phyloP scores from a whole-genome alignment of 2,113 vertebrate species.

The Hippocampus abdominalis region DNA sequence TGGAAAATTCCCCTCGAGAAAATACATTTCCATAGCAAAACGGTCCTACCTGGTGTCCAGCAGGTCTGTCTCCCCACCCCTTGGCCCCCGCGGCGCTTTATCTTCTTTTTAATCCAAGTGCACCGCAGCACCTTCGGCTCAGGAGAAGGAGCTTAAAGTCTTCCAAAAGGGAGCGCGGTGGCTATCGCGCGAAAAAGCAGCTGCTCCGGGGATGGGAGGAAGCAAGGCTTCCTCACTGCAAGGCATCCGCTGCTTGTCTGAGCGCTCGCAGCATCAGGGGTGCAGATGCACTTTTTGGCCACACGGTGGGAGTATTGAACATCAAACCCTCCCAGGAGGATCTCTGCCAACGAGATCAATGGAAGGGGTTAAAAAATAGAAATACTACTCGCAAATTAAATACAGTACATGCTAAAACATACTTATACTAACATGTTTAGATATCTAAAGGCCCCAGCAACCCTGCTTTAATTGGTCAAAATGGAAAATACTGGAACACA shows the following conservation, averaged over 20 bases:
- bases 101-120: background rate
- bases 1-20: background rate
- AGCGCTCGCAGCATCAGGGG: background rate
- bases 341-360: background rate
- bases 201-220: slow-evolving; percentile 26
- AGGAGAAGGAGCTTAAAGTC: background rate
- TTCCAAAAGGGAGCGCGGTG: background rate
- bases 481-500: no score
- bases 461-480: no score
- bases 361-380: background rate
- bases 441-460: no score
- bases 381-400: no score
- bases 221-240: slow-evolving; percentile 13
- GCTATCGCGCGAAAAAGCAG: slow-evolving; percentile 16
- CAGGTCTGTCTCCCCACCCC: background rate
- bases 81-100: slow-evolving; percentile 15
- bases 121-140: background rate
- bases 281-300: background rate
- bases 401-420: no score
- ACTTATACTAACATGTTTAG: no score
- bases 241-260: background rate
- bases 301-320: background rate
- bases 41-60: background rate
- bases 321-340: background rate
- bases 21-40: background rate